Percentiles rank a stretch among this genome's conserved stretches.
Conservation (phyloP, 2,797 vertebrate species). For the Chelidonichthys spinosus region DNA sequence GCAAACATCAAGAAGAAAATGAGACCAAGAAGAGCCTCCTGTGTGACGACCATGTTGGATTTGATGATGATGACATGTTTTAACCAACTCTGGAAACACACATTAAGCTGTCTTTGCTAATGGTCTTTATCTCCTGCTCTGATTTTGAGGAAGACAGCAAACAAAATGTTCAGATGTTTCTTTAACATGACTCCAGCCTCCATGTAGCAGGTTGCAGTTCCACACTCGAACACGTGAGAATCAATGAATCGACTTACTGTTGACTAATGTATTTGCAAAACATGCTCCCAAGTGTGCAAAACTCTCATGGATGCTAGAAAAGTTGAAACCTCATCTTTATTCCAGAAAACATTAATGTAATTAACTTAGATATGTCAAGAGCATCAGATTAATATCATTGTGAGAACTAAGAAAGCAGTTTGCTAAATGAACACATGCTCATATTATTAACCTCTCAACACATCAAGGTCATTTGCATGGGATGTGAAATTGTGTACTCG, state of each 20-base stretch:
- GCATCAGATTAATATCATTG: background rate
- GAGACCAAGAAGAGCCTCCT: background rate
- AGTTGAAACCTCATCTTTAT: background rate
- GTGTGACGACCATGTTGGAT: background rate
- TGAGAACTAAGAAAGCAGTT: background rate
- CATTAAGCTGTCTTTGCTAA: background rate
- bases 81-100: slow-evolving; percentile 7
- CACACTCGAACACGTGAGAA: background rate
- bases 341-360: background rate
- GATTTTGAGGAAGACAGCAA: background rate
- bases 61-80: background rate
- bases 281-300: too few species aligned
- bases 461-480: background rate
- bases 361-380: background rate
- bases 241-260: background rate
- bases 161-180: background rate
- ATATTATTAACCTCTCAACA: background rate
- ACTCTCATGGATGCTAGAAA: too few species aligned
- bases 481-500: background rate
- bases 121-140: background rate
- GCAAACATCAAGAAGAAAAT: too few species aligned
- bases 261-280: too few species aligned
- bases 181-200: background rate
- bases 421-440: background rate
- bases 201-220: background rate